A percentile compares a stretch with the other conserved stretches of the same genome.
Conservation (phyloP, 1,140 invertebrate species). For the Ridgeia piscesae region DNA sequence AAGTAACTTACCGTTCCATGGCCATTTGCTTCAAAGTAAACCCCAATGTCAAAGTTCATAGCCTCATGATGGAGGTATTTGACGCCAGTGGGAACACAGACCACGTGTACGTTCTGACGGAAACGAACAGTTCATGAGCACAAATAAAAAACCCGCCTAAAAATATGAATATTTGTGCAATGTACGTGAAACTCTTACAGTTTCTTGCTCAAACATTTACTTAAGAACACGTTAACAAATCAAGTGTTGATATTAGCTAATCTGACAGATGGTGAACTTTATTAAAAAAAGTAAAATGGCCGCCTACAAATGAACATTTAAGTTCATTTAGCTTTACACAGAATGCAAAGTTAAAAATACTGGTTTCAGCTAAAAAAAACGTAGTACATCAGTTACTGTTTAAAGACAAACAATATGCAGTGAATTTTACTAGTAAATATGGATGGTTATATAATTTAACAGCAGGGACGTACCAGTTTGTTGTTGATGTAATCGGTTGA, state of each 20-base stretch:
- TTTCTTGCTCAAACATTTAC: background rate
- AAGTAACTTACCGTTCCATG: conserved; percentile 79
- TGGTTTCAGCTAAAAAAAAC: too few relatives aligned
- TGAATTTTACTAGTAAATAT: background rate
- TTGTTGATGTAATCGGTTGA: conserved; percentile 91
- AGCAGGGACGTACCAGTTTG: conserved; percentile 67
- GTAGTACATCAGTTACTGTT: too few relatives aligned
- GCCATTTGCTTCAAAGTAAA: conserved; percentile 99
- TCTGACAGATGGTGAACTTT: too few relatives aligned
- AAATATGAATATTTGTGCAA: background rate
- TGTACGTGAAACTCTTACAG: background rate
- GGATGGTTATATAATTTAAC: background rate
- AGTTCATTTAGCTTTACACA: too few relatives aligned
- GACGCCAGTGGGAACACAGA: conserved; percentile 88
- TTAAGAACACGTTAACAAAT: background rate
- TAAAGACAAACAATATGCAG: too few relatives aligned
- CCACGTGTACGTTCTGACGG: conserved; percentile 22
- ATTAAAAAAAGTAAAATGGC: too few relatives aligned
- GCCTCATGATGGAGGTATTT: conserved; percentile 96
- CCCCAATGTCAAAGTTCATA: conserved; percentile 86
- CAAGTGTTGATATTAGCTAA: background rate
- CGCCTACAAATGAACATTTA: too few relatives aligned
- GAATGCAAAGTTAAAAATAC: too few relatives aligned
- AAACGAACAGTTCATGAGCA: background rate
- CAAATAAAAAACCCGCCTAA: too few relatives aligned